These are phyloP conservation scores for Leucania comma DNA, from an alignment of 2,888 invertebrate species.

Conservation along the genomic window DNA sequence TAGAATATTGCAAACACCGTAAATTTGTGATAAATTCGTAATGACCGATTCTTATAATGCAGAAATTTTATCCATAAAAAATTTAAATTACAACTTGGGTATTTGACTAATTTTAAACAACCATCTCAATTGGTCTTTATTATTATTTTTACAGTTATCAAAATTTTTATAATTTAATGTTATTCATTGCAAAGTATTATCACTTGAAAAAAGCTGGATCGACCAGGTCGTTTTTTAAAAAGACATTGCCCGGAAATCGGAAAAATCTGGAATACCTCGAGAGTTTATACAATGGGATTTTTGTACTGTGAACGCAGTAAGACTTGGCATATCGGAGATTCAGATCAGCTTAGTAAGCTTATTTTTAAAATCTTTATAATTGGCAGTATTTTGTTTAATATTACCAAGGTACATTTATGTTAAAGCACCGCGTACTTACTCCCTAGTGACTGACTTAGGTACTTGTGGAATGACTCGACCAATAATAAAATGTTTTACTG, in stretches of 20 bases:
- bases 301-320: background rate
- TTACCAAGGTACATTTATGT: background rate
- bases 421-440: background rate
- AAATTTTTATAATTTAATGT: background rate
- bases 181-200: background rate
- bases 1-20: background rate
- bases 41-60: slow-evolving; percentile 20
- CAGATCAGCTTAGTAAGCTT: background rate
- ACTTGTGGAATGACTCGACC: background rate
- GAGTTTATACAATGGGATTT: background rate
- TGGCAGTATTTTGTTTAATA: background rate
- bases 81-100: background rate
- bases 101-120: background rate
- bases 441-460: background rate
- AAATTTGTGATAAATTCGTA: background rate
- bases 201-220: background rate
- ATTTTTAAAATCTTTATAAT: background rate
- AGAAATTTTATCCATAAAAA: background rate
- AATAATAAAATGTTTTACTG: background rate
- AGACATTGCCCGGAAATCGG: background rate
- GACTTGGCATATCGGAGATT: background rate
- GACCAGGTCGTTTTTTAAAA: background rate
- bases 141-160: background rate
- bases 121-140: background rate
- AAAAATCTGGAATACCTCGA: background rate